A percentile compares a stretch with the other conserved stretches of the same genome.
Conservation (phyloP, 23 tunicate species). For the Halocynthia aurantium region DNA sequence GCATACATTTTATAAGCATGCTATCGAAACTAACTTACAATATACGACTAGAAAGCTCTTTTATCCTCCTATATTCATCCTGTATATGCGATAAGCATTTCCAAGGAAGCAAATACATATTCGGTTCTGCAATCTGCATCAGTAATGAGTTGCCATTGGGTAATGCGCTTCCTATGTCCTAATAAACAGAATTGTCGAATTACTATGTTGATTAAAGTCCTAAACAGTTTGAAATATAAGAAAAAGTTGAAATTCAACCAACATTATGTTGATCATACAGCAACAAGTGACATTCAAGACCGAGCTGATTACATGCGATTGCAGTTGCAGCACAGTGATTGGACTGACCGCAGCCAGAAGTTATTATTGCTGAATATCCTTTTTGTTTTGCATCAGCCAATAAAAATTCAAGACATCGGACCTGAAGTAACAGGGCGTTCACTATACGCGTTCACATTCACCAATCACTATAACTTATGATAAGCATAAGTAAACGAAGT, state of each 20-base stretch:
- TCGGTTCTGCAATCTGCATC: not conserved
- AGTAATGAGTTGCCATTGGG: not conserved
- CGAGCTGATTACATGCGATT: conserved; percentile 56
- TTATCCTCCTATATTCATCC: not conserved
- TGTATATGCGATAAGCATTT: not conserved
- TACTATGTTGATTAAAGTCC: not conserved
- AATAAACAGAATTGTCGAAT: not conserved
- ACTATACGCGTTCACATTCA: too few relatives aligned
- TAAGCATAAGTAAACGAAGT: too few relatives aligned
- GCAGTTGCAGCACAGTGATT: conserved; percentile 81
- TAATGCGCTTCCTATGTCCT: not conserved
- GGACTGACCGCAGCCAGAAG: conserved; percentile 61
- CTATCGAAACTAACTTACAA: not conserved
- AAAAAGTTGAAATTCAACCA: not conserved
- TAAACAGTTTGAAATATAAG: not conserved
- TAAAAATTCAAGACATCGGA: conserved; percentile 70
- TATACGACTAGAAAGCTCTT: not conserved
- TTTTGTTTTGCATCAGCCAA: conserved; percentile 56
- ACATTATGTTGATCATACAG: conserved; percentile 17
- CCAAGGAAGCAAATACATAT: conserved; percentile 5
- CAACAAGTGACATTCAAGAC: conserved; percentile 68
- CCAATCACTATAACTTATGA: too few relatives aligned
- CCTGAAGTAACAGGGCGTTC: conserved; percentile 18
- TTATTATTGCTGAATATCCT: conserved; percentile 57
- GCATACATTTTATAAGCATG: not conserved